These are phyloP conservation scores for Nemotelus pantherinus DNA, from an alignment of 2,888 invertebrate genomes.

Conservation along the genomic window DNA sequence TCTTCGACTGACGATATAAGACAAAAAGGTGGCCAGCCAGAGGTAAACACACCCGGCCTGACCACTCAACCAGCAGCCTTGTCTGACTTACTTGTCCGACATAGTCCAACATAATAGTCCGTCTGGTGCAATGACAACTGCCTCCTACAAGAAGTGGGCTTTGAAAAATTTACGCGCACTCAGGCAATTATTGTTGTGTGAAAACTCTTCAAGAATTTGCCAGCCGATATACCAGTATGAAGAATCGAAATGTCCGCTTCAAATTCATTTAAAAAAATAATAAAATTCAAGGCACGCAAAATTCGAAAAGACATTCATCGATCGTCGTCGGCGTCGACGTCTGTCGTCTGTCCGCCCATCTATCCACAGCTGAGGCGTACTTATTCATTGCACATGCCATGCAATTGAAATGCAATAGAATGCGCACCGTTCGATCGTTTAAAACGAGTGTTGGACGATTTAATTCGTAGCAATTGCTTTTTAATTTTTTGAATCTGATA, in stretches of 20 bases:
- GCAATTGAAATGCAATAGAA: conserved; percentile 23
- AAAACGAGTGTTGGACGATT: conserved; percentile 19
- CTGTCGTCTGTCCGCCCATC: not conserved
- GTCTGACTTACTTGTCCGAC: conserved; percentile 6
- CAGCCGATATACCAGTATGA: conserved; percentile 15
- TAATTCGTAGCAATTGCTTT: conserved; percentile 10
- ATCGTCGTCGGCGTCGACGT: conserved; percentile 7
- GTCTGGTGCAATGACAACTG: too few species aligned
- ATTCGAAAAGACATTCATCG: conserved; percentile 33
- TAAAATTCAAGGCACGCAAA: conserved; percentile 47
- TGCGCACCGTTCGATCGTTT: not conserved
- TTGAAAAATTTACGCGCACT: too few species aligned
- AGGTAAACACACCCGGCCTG: not conserved
- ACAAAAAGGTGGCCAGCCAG: not conserved
- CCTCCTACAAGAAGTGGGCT: too few species aligned
- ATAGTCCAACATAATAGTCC: not conserved
- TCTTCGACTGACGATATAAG: not conserved
- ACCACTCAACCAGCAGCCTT: not conserved
- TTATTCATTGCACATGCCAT: not conserved
- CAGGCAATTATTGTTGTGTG: too few species aligned
- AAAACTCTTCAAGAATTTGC: not conserved
- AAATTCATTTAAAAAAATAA: conserved; percentile 43
- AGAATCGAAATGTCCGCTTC: conserved; percentile 35
- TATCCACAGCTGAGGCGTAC: not conserved
- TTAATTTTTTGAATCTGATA: not conserved